phyloP scores from a whole-genome alignment of 2,113 vertebrate species.

The Morone saxatilis region DNA sequence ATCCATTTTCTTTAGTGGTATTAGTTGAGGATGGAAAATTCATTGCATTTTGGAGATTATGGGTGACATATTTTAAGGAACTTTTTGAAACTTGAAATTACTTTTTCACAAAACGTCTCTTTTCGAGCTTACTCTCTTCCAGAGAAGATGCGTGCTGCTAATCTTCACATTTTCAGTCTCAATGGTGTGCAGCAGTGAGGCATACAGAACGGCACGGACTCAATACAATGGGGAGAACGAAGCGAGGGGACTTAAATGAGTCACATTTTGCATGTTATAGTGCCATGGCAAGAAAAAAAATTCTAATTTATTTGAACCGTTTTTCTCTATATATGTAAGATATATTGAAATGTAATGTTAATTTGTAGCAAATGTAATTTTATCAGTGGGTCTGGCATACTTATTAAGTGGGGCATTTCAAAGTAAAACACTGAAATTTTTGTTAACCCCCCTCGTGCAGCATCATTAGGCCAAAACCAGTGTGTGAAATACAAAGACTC shows the following conservation, averaged over 20 bases:
- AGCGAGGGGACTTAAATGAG: neutral
- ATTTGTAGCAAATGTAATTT: neutral
- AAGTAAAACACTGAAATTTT: neutral
- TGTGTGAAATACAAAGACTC: neutral
- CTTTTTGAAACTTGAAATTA: slow-evolving; percentile 43
- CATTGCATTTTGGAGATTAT: neutral
- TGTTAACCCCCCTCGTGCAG: neutral
- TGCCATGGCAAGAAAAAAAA: neutral
- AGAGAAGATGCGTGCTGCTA: slow-evolving; percentile 16
- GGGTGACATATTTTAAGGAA: neutral
- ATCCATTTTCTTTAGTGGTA: neutral
- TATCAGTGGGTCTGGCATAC: neutral
- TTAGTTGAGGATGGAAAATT: neutral
- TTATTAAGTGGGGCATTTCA: neutral
- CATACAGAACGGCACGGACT: neutral
- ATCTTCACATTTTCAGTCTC: slow-evolving; percentile 16
- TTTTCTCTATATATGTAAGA: neutral
- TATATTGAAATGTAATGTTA: neutral
- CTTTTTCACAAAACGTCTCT: slow-evolving; percentile 4
- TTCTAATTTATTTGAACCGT: neutral
- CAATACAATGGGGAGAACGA: neutral
- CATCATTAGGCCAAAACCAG: neutral
- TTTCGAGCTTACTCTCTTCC: neutral
- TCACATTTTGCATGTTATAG: neutral
- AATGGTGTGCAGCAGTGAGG: neutral